Evolutionary conservation across 2,888 invertebrate genomes (phyloP).

Genomic region (Pyrrhia umbra): DNA sequence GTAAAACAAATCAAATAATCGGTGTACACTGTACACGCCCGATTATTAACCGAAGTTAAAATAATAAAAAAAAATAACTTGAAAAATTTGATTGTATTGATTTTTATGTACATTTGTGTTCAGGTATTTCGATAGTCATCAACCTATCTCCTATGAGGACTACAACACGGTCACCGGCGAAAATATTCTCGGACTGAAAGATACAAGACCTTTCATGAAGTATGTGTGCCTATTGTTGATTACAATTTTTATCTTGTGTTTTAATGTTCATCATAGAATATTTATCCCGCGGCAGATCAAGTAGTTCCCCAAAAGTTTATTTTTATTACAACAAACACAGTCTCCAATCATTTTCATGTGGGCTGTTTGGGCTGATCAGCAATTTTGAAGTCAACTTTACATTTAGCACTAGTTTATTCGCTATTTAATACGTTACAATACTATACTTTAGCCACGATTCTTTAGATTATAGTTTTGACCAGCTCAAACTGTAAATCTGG

Average conservation of each 20-base stretch:
- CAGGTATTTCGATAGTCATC: slow-evolving; percentile 76
- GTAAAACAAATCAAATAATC: too few relatives aligned
- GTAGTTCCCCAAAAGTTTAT: neutral
- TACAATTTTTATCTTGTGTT: neutral
- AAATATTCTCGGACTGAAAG: slow-evolving; percentile 42
- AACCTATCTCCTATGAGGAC: slow-evolving; percentile 60
- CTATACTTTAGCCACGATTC: too few relatives aligned
- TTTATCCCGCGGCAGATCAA: neutral
- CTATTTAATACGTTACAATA: too few relatives aligned
- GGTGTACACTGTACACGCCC: too few relatives aligned
- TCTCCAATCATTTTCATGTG: too few relatives aligned
- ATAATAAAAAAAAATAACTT: too few relatives aligned
- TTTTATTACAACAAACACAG: too few relatives aligned
- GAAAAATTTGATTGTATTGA: neutral
- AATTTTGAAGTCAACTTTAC: too few relatives aligned
- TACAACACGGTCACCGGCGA: slow-evolving; percentile 52
- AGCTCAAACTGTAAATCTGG: neutral
- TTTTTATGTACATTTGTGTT: slow-evolving; percentile 39
- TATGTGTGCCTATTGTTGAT: slow-evolving; percentile 14
- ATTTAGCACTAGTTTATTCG: too few relatives aligned
- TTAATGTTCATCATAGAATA: neutral
- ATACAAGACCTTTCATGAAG: slow-evolving; percentile 19
- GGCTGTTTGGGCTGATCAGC: neutral
- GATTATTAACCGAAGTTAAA: neutral
- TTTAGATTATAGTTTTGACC: neutral